Percentiles rank a stretch among this genome's conserved stretches.
Evolutionary conservation across 2,797 vertebrate species (phyloP).

Genomic region (Enteromius paludinosus): DNA sequence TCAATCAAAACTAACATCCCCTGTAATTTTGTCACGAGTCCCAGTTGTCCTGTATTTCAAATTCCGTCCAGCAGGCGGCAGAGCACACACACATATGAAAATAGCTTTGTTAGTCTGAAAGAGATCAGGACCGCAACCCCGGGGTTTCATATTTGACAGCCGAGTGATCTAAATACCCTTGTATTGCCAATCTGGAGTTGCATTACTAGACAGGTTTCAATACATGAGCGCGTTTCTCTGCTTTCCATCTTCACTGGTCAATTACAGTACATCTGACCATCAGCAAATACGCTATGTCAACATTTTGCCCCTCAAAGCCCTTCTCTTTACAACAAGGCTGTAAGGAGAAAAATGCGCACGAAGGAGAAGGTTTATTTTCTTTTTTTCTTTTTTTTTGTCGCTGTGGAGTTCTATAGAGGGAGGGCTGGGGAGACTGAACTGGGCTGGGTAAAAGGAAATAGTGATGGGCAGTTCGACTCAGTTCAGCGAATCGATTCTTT

Average conservation of each 20-base stretch:
- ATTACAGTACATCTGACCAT: neutral
- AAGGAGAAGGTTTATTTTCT: constrained; percentile 12
- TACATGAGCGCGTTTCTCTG: neutral
- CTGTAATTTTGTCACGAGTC: neutral
- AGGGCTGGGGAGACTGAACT: constrained; percentile 2
- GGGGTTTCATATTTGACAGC: neutral
- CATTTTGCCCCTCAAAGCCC: neutral
- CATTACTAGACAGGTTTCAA: neutral
- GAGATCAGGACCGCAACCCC: neutral
- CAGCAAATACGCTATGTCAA: neutral
- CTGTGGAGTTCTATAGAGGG: constrained; percentile 30
- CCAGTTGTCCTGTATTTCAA: neutral
- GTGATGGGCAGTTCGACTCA: neutral
- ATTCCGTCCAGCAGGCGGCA: constrained; percentile 22
- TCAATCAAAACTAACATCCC: neutral
- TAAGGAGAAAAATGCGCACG: neutral
- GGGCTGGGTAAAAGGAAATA: constrained; percentile 19
- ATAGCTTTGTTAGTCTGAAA: neutral
- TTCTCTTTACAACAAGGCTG: neutral
- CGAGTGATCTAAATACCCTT: neutral
- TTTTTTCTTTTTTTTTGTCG: neutral
- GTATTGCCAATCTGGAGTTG: neutral
- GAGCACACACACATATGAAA: neutral
- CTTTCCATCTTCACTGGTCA: neutral
- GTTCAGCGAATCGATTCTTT: constrained; percentile 12